Conservation (phyloP, 1,140 invertebrate species). For the Zaprionus camerounensis region DNA sequence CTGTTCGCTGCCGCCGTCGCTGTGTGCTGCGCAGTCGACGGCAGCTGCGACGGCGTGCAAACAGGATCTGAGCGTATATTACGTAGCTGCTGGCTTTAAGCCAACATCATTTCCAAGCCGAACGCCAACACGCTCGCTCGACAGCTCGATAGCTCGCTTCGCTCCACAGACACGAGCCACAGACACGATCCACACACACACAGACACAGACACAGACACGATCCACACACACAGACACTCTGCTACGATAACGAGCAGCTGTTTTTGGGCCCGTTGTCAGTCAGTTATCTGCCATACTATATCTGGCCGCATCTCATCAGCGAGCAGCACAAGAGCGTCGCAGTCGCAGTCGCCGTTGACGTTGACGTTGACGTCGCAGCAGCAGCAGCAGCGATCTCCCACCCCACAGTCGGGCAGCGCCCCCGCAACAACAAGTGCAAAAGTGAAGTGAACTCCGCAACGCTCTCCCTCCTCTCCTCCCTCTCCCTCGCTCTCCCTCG, state of each 20-base stretch:
- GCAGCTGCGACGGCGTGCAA: conserved; percentile 66
- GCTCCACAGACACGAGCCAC: conserved; percentile 43
- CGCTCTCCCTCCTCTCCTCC: conserved; percentile 6
- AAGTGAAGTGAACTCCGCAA: conserved; percentile 75
- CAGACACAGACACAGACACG: conserved; percentile 18
- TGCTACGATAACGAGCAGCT: conserved; percentile 64
- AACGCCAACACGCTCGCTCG: conserved; percentile 60
- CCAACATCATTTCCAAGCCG: conserved; percentile 80
- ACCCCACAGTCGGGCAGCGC: conserved; percentile 5
- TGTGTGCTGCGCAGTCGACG: conserved; percentile 25
- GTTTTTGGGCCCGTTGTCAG: conserved; percentile 58
- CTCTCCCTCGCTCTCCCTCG: conserved; percentile 26
- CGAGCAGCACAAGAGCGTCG: conserved; percentile 3
- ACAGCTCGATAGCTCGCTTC: conserved; percentile 2
- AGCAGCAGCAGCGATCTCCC: no score
- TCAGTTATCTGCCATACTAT: conserved; percentile 46
- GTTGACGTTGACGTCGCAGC: no score
- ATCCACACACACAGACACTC: neutral
- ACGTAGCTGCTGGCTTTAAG: conserved; percentile 79
- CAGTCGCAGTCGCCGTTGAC: neutral
- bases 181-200: conserved; percentile 28
- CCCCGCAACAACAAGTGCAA: conserved; percentile 52
- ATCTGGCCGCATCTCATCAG: conserved; percentile 42
- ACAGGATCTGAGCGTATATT: conserved; percentile 84
- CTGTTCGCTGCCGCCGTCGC: conserved; percentile 18